Evolutionary conservation across 2,888 invertebrate genomes (phyloP).

Genomic region (Bombylius major): DNA sequence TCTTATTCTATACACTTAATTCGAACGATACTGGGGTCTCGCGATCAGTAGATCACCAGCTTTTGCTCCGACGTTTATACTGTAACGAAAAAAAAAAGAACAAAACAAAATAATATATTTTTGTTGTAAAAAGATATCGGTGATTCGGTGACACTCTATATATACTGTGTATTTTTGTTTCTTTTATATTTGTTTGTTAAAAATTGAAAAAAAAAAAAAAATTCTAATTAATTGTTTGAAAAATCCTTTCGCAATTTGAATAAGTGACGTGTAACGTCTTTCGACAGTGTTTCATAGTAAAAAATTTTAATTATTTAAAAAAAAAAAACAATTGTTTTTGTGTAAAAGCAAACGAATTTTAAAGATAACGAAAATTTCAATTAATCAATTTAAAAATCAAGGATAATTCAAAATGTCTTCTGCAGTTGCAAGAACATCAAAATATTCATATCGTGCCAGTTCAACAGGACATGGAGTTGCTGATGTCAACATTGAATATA

Average conservation of each 20-base stretch:
- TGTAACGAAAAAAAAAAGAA: slow-evolving; percentile 21
- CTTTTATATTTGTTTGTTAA: slow-evolving; percentile 9
- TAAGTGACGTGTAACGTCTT: not conserved
- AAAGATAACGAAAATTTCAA: slow-evolving; percentile 13
- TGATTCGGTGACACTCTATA: slow-evolving; percentile 28
- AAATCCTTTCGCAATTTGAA: not conserved
- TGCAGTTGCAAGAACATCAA: slow-evolving; percentile 70
- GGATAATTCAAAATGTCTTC: slow-evolving; percentile 47
- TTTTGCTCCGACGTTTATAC: slow-evolving; percentile 39
- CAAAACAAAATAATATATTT: not conserved
- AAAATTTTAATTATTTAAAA: not conserved
- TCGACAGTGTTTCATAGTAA: not conserved
- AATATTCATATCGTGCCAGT: slow-evolving; percentile 84
- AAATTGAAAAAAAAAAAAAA: not conserved
- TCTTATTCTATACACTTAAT: slow-evolving; percentile 36
- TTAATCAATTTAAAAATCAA: slow-evolving; percentile 1
- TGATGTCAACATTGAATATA: slow-evolving; percentile 92
- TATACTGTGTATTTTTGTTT: slow-evolving; percentile 12
- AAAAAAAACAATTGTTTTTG: slow-evolving; percentile 8
- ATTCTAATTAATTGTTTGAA: not conserved
- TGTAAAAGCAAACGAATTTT: slow-evolving; percentile 19
- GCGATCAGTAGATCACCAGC: slow-evolving; percentile 42
- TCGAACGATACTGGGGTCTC: slow-evolving; percentile 41
- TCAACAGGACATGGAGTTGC: slow-evolving; percentile 70
- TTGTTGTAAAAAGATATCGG: slow-evolving; percentile 11